A percentile compares a stretch with the other conserved stretches of the same genome.
These are phyloP conservation scores for Malacoraja senta DNA, from an alignment of 2,797 vertebrate genomes.

Conservation along the genomic window DNA sequence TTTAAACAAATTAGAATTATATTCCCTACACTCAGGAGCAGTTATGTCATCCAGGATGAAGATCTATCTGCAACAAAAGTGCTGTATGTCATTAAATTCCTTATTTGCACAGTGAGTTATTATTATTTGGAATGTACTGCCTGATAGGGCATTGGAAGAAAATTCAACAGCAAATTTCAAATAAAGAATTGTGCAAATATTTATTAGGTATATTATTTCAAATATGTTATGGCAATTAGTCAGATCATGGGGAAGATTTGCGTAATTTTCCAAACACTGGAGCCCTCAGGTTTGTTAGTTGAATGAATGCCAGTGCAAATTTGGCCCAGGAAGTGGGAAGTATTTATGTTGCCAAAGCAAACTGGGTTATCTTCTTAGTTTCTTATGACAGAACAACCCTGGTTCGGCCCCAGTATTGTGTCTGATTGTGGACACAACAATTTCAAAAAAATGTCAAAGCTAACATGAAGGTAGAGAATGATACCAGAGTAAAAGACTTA, in stretches of 20 bases:
- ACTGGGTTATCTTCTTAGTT: not conserved
- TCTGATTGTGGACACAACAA: not conserved
- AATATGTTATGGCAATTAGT: not conserved
- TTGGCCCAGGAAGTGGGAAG: not conserved
- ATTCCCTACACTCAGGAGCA: not conserved
- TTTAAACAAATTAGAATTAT: not conserved
- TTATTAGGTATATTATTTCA: not conserved
- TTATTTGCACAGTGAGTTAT: no score
- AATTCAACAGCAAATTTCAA: no score
- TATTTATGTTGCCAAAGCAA: not conserved
- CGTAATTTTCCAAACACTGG: not conserved
- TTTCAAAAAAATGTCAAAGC: not conserved
- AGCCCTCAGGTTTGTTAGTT: not conserved
- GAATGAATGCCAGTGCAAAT: not conserved
- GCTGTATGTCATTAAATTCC: not conserved
- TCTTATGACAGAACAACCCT: not conserved
- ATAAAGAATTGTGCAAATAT: no score
- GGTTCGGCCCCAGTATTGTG: not conserved
- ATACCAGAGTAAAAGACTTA: not conserved
- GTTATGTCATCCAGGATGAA: not conserved
- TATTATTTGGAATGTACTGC: no score
- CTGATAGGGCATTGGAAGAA: no score
- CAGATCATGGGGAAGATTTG: not conserved
- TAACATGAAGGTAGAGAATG: not conserved
- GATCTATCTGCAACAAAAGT: not conserved